phyloP scores from a whole-genome alignment of 2,888 invertebrate genomes.

The Heterodera filipjevi region DNA sequence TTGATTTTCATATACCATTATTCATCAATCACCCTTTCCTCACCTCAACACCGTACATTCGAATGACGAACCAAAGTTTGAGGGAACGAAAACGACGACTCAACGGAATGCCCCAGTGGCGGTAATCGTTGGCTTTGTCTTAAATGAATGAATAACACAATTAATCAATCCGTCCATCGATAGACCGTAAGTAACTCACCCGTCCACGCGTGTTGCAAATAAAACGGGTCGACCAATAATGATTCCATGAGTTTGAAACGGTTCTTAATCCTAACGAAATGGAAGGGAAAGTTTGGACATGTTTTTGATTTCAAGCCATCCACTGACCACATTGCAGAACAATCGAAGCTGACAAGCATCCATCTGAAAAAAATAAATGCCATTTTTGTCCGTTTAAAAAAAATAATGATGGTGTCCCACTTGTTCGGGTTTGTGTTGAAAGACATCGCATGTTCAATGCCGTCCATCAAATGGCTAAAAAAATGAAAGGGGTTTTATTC shows the following conservation, averaged over 20 bases:
- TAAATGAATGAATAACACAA: too few relatives aligned
- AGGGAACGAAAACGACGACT: slow-evolving; percentile 91
- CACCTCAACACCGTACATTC: slow-evolving; percentile 90
- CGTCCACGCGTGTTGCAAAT: slow-evolving; percentile 93
- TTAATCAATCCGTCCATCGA: too few relatives aligned
- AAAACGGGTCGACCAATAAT: slow-evolving; percentile 94
- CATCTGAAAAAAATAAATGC: slow-evolving; percentile 69
- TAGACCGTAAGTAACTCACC: too few relatives aligned
- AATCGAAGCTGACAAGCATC: slow-evolving; percentile 93
- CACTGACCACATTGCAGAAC: slow-evolving; percentile 89
- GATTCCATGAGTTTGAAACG: slow-evolving; percentile 87
- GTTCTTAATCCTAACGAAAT: slow-evolving; percentile 78
- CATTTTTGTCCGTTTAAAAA: background rate
- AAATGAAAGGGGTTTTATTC: too few relatives aligned
- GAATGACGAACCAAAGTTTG: slow-evolving; percentile 95
- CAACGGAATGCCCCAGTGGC: slow-evolving; percentile 94
- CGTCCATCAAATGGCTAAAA: slow-evolving; percentile 73
- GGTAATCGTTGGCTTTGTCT: slow-evolving; percentile 76
- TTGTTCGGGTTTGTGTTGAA: slow-evolving; percentile 98
- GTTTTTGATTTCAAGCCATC: too few relatives aligned
- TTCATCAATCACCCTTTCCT: background rate
- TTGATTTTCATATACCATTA: too few relatives aligned
- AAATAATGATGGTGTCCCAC: background rate
- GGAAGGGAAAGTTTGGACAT: background rate
- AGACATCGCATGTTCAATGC: slow-evolving; percentile 85